Evolutionary conservation across 2,797 vertebrate species (phyloP), one percentile per base, ranked within the genome.

Genomic region (Hippocampus kuda): DNA sequence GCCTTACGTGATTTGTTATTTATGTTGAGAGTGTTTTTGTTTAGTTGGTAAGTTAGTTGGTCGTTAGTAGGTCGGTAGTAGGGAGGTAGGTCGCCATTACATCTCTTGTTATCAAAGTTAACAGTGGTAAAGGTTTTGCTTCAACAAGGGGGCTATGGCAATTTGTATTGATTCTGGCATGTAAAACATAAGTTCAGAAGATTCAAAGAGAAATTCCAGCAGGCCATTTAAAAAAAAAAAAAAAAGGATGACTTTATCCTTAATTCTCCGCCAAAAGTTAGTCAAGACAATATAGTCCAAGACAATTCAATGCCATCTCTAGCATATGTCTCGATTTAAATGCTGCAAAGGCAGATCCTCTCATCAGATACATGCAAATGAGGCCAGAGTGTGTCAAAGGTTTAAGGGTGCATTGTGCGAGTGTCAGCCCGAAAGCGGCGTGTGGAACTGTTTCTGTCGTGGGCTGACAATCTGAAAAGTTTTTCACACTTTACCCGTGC

Each of bases 371-470:
- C 75, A 78, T 78, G 70, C 73, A 77, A 77, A 85, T 81, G 83
- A 81, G 82, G 83, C 78, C 72, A 74, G 77, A 85, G 81, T 86
- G 85, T 90, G 88, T 86, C 71, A 72, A 73, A 85, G 83, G 78
- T 84, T 85, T 54, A 82, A 79, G 81, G 86, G 81, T 78, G 84
- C 75, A 83, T 91, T 90, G 88, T 91, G 84, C 88, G 79, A 69
- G 75, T 84, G 81, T 85, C 85, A 87, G 85, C 84, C 86, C 85
- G 87, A 86, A 84, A 77, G 86, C 81, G 79, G 81, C 74, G 81
- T 89, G 84, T 85, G 81, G 86, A 88, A 87, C 88, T 81, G 84
- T 87, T 88, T 88, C 82, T 91, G 88, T 89, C 88, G 88, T 87
- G 88, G n/a, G 87, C 82, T 76, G 83, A 89, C 85, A 90, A 90